Percentiles rank a stretch among this genome's conserved stretches.
Conservation (phyloP, 2,797 vertebrate species). For the Psittacula derbiana region DNA sequence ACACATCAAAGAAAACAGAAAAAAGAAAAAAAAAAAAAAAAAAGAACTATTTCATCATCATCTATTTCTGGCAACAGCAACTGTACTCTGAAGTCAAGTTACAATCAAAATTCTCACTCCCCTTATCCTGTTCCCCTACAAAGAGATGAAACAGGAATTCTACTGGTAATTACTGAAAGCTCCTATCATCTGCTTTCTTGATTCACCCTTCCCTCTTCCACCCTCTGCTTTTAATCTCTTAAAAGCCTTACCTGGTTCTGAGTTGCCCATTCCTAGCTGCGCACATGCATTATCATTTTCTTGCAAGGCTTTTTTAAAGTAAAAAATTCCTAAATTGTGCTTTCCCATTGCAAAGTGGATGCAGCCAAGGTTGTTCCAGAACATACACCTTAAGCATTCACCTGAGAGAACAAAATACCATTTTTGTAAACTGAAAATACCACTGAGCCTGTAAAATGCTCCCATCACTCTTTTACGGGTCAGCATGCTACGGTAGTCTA, state of each 20-base stretch:
- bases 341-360: constrained; percentile 99
- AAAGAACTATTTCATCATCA: neutral
- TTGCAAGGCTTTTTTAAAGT: constrained; percentile 98
- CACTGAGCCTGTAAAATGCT: neutral
- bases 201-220: neutral
- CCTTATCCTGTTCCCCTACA: neutral
- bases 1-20: neutral
- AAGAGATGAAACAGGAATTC: neutral
- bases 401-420: constrained; percentile 74
- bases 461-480: neutral
- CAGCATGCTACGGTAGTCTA: neutral
- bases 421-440: neutral
- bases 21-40: neutral
- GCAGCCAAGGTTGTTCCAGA: constrained; percentile 99
- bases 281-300: constrained; percentile 94
- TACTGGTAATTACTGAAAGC: neutral
- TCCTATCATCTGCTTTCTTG: neutral
- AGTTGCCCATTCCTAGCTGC: constrained; percentile 84
- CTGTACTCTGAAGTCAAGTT: neutral
- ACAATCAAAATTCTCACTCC: neutral
- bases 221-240: neutral
- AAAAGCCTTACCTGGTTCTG: constrained; percentile 83
- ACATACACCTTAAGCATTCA: constrained; percentile 98
- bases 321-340: constrained; percentile 97
- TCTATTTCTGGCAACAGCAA: neutral